Base-by-base conservation (phyloP, 2,797 vertebrate species). In the Enteromius viviparus region DNA sequence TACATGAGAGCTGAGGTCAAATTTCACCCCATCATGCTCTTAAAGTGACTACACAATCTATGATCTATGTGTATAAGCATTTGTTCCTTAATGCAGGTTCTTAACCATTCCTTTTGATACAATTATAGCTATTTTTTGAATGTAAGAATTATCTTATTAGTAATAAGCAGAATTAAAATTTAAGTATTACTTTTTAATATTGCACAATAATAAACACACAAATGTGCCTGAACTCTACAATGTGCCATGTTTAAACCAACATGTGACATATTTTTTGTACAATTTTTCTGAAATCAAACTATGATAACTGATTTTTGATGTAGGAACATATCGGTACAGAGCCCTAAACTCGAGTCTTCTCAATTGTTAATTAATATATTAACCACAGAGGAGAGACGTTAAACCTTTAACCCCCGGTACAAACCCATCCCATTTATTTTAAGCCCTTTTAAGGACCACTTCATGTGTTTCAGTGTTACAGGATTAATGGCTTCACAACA, bases 11-110 rank as follows among this genome's bases (percentile, higher is more conserved):
- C 80, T 29, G 66, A 91, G 86, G 80, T 95, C 93, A 91, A 69
- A 91, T 95, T 94, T 94, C 93, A 93, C 83, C 58, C 87, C 79
- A 7, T 81, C 83, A 47, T 81, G 89, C 86, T 91, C 84, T 93
- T 92, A 92, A 93, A 94, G 90, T 81, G 70, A 89, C 90, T 85
- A 77, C 74, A 76, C 19, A 26, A 78, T 83, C 51, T 78, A 10
- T 55, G 34, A 80, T 81, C 51, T 78, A 11, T 55, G 34, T n/a
- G 11, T 32, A 6, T 32, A 4, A 80, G 26, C 81, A 23, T 83
- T 37, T 66, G 17, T 55, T 65, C 8, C 42, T 80, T 58, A 68
- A 76, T 80, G 70, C 58, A 37, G 65, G 10, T 26, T 84, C 47
- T 70, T 47, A 40, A 29, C 29, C 2, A 10, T 60, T 62, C 47